These are phyloP conservation scores for Eupeodes luniger DNA, from an alignment of 2,888 invertebrate species.

Conservation along the genomic window DNA sequence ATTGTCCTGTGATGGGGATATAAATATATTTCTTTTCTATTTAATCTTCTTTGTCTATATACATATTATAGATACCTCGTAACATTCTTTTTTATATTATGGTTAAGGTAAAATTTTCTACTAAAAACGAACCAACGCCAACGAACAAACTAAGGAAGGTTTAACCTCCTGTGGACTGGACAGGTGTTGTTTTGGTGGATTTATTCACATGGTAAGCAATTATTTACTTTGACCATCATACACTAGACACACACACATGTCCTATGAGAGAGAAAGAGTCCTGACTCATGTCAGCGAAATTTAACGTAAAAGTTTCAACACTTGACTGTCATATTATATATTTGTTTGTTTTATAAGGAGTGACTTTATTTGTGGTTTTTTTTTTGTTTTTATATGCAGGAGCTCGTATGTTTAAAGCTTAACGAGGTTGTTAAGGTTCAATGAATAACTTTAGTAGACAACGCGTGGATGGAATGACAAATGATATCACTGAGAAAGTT, in stretches of 20 bases:
- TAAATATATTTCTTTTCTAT: constrained; percentile 43
- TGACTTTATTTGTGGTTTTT: constrained; percentile 6
- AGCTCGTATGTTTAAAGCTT: background rate
- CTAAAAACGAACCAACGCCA: too few relatives aligned
- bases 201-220: constrained; percentile 70
- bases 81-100: constrained; percentile 2
- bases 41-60: constrained; percentile 65
- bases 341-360: constrained; percentile 33
- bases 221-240: constrained; percentile 57
- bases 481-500: constrained; percentile 6
- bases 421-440: constrained; percentile 49
- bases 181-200: constrained; percentile 70
- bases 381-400: background rate
- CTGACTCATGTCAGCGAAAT: constrained; percentile 17
- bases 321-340: background rate
- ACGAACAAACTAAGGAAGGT: background rate
- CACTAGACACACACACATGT: constrained; percentile 49
- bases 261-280: background rate
- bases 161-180: constrained; percentile 7
- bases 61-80: constrained; percentile 1
- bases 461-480: constrained; percentile 39
- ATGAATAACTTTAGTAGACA: constrained; percentile 46
- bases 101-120: background rate
- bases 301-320: constrained; percentile 26
- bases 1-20: constrained; percentile 49